Conservation (phyloP, 2,797 vertebrate genomes). For the Hybognathus amarus region DNA sequence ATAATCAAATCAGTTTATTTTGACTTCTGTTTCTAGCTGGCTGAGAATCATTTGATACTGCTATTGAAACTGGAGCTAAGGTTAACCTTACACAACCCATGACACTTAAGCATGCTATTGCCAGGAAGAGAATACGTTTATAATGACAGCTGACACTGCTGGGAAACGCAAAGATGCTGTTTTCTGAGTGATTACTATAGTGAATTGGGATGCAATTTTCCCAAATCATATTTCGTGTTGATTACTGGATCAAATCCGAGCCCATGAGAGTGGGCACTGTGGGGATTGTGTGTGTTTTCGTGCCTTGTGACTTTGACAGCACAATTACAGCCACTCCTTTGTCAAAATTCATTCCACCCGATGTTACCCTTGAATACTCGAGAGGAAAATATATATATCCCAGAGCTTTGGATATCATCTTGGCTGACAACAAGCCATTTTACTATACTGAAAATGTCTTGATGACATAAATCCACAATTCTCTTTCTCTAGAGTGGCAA, state of each 20-base stretch:
- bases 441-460: slow-evolving; percentile 16
- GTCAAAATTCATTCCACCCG: slow-evolving; percentile 27
- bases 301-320: slow-evolving; percentile 9
- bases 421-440: slow-evolving; percentile 30
- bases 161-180: slow-evolving; percentile 31
- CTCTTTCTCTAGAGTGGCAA: slow-evolving; percentile 7
- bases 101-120: slow-evolving; percentile 22
- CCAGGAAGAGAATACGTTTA: slow-evolving; percentile 30
- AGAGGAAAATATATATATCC: slow-evolving; percentile 21
- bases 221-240: slow-evolving; percentile 35
- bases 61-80: slow-evolving; percentile 19
- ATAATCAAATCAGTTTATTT: slow-evolving; percentile 23
- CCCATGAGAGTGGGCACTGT: slow-evolving; percentile 20
- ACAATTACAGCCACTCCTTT: slow-evolving; percentile 31
- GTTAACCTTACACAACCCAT: slow-evolving; percentile 33
- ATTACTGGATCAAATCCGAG: slow-evolving; percentile 25
- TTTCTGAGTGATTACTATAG: slow-evolving; percentile 21
- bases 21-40: slow-evolving; percentile 12
- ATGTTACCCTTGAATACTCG: slow-evolving; percentile 5
- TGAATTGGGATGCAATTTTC: neutral
- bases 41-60: neutral
- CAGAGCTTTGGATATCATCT: slow-evolving; percentile 45
- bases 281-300: slow-evolving; percentile 3
- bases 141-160: slow-evolving; percentile 26
- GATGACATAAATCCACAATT: slow-evolving; percentile 40